phyloP scores from a whole-genome alignment of 2,113 vertebrate genomes.

The Symphodus melops region DNA sequence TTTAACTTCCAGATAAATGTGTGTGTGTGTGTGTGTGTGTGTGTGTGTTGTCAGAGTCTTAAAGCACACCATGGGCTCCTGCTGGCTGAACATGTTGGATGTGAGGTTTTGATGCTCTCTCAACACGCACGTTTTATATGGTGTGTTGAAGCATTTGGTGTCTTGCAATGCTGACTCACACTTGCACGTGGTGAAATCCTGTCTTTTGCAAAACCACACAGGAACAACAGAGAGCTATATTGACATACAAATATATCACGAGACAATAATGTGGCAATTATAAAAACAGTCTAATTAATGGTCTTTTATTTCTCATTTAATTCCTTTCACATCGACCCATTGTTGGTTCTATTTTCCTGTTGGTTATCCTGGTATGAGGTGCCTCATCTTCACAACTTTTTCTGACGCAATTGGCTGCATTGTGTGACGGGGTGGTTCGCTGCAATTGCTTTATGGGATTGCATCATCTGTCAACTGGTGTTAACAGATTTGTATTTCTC shows the following conservation, averaged over 20 bases:
- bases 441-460: conserved; percentile 68
- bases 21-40: too few relatives aligned
- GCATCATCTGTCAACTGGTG: conserved; percentile 71
- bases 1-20: not conserved
- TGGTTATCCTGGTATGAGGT: not conserved
- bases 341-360: not conserved
- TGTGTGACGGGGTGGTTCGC: conserved; percentile 36
- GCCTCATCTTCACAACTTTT: not conserved
- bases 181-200: not conserved
- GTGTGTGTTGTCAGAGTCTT: too few relatives aligned
- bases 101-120: conserved; percentile 19
- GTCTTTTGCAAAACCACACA: not conserved
- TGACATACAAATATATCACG: too few relatives aligned
- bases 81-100: too few relatives aligned
- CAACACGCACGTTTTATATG: conserved; percentile 36
- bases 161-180: not conserved
- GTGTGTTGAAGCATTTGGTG: conserved; percentile 11
- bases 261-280: too few relatives aligned
- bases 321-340: too few relatives aligned
- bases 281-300: too few relatives aligned
- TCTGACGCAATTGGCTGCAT: conserved; percentile 27
- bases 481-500: conserved; percentile 32
- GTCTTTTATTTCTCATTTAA: too few relatives aligned
- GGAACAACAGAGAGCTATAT: not conserved
- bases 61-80: too few relatives aligned